Conservation (phyloP, 2,113 vertebrate genomes). For the Platycercus adscitus region DNA sequence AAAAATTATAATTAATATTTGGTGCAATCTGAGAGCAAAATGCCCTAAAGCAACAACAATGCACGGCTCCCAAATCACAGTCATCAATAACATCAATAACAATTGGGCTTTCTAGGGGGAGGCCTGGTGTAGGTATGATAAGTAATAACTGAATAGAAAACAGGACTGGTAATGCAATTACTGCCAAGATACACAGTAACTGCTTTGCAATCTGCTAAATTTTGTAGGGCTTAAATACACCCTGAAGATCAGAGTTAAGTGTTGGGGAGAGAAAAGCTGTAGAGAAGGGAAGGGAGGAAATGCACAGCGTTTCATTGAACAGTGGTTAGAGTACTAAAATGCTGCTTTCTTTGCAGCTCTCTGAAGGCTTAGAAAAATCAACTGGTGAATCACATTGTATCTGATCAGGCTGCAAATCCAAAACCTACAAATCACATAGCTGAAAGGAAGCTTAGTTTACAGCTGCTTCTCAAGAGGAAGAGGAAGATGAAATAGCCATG, state of each 20-base stretch:
- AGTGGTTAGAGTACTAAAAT: neutral
- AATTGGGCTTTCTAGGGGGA: neutral
- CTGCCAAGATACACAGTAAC: neutral
- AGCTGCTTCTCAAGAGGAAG: neutral
- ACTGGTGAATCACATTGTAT: neutral
- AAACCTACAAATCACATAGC: neutral
- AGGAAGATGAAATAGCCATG: neutral
- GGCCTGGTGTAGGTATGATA: neutral
- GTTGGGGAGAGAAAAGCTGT: neutral
- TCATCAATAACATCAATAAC: neutral
- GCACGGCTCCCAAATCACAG: neutral
- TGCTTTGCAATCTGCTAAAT: neutral
- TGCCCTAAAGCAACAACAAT: neutral
- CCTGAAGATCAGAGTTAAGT: neutral
- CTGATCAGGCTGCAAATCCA: neutral
- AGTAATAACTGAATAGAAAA: neutral
- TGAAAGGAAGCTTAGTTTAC: neutral
- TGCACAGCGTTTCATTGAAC: neutral
- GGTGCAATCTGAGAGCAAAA: neutral
- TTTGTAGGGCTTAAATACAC: neutral
- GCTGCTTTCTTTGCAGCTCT: neutral
- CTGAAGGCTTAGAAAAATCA: neutral
- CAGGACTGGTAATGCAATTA: neutral
- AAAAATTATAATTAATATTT: neutral
- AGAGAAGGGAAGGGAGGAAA: neutral